Base-by-base conservation (phyloP, 2,888 invertebrate species). In the Melikaiella ostensackeni region DNA sequence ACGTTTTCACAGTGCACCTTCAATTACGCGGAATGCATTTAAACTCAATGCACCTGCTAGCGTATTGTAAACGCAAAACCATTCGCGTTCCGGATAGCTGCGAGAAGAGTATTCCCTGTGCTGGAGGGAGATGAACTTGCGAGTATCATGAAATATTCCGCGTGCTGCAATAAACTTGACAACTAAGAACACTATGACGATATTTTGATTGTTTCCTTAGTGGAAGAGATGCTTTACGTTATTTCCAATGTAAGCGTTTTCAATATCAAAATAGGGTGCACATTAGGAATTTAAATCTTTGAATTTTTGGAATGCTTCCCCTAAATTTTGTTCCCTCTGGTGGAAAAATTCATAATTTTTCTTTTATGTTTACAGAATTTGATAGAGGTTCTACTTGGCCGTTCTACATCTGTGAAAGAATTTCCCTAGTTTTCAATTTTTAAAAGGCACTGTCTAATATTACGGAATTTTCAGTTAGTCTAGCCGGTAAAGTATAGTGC, bases 21-120 rank as follows among this genome's bases (percentile, higher is more conserved):
- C 88, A 88, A 88, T 89, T 88, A 88, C 86, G 82, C 82, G 84
- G 84, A 86, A 87, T 80, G 86, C 87, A 86, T 88, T 88, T 86
- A 86, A 88, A 83, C 84, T 82, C 84, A 75, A 87, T 85, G 84
- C 83, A 84, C 82, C 82, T 83, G 85, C 77, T 64, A 80, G 76
- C 77, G 80, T 76, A 77, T 79, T 75, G 75, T 77, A 81, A 78
- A 76, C 75, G 76, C 78, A 77, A 82, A 80, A 77, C 77, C 75
- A 77, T 78, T 78, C 76, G 75, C 59, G 64, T 75, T 76, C 75
- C 57, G 57, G 19, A 76, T 74, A 75, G 61, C 74, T 70, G 64
- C 75, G 74, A 77, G 74, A 70, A 70, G n/a, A 38, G 35, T 76
- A 62, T 76, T 55, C 35, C 30, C 50, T 21, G 1, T 59, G 50